phyloP scores from a whole-genome alignment of 2,797 vertebrate genomes.

The Sorex maritimensis region DNA sequence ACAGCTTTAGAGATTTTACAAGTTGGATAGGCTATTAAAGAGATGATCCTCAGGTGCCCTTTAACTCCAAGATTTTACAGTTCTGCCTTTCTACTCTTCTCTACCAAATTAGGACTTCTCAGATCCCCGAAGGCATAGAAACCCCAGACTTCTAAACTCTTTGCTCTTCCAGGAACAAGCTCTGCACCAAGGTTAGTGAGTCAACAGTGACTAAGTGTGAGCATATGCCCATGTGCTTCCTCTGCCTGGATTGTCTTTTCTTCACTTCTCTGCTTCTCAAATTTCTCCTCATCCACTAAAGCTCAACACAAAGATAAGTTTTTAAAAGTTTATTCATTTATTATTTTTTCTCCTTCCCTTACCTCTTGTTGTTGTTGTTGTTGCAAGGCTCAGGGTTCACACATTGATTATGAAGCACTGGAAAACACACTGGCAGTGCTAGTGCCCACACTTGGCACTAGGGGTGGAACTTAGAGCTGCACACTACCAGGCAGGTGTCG shows the following conservation, averaged over 20 bases:
- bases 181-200: slow-evolving; percentile 52
- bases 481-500: too few species aligned
- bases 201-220: slow-evolving; percentile 73
- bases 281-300: slow-evolving; percentile 27
- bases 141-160: not conserved
- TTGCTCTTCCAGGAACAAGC: slow-evolving; percentile 72
- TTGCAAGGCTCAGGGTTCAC: too few species aligned
- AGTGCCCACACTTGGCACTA: too few species aligned
- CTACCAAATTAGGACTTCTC: slow-evolving; percentile 67
- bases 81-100: slow-evolving; percentile 50
- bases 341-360: too few species aligned
- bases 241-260: slow-evolving; percentile 66
- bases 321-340: too few species aligned
- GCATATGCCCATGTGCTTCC: slow-evolving; percentile 39
- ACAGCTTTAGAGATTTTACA: slow-evolving; percentile 46
- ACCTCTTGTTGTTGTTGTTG: too few species aligned
- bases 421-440: too few species aligned
- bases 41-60: slow-evolving; percentile 3
- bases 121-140: slow-evolving; percentile 54
- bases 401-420: too few species aligned
- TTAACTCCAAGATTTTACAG: slow-evolving; percentile 55
- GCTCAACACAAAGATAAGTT: not conserved
- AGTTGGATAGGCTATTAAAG: not conserved
- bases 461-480: too few species aligned
- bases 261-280: slow-evolving; percentile 48